These are phyloP conservation scores for Perizoma affinitatum DNA, from an alignment of 2,888 invertebrate genomes.

Conservation along the genomic window DNA sequence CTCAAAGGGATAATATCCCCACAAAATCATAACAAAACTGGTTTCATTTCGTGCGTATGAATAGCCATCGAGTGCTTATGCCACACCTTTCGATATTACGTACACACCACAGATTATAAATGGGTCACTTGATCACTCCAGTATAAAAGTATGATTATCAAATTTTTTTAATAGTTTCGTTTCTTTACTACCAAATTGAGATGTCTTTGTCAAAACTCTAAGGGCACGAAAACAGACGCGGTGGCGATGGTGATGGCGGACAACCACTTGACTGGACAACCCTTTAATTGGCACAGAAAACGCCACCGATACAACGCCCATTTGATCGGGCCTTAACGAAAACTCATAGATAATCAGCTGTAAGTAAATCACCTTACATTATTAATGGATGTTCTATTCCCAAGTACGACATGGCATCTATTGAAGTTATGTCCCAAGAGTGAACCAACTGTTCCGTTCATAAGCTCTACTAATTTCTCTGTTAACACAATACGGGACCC, in stretches of 20 bases:
- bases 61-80: conserved; percentile 68
- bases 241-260: too few species aligned
- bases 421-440: conserved; percentile 20
- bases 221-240: too few species aligned
- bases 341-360: too few species aligned
- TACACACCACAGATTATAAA: conserved; percentile 13
- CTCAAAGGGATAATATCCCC: conserved; percentile 61
- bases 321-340: too few species aligned
- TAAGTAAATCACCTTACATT: not conserved
- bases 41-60: conserved; percentile 69
- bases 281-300: too few species aligned
- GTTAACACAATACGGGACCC: conserved; percentile 71
- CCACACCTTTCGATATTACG: conserved; percentile 70
- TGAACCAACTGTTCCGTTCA: conserved; percentile 28
- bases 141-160: not conserved
- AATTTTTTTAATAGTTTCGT: not conserved
- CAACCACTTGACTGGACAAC: too few species aligned
- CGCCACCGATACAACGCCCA: too few species aligned
- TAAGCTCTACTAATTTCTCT: conserved; percentile 67
- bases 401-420: conserved; percentile 9
- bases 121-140: conserved; percentile 11
- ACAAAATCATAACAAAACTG: conserved; percentile 66
- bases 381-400: conserved; percentile 6
- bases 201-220: too few species aligned
- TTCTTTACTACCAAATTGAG: too few species aligned